Evolutionary conservation across 2,797 vertebrate genomes (phyloP).

Genomic region (Florisuga fusca): DNA sequence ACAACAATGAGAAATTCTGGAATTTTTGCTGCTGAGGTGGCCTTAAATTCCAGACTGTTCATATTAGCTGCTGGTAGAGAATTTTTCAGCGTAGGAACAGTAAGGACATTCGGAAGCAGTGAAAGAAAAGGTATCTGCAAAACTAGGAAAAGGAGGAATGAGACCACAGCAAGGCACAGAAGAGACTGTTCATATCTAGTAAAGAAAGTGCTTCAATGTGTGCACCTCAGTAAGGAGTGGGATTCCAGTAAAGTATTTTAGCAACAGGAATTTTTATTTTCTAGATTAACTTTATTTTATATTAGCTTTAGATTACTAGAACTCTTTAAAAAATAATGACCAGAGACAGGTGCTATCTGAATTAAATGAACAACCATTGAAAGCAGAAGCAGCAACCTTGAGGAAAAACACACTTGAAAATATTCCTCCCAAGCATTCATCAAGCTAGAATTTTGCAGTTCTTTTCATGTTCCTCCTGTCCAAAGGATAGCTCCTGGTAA

Average conservation of each 20-base stretch:
- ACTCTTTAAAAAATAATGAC: conserved; percentile 38
- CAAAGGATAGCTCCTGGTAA: conserved; percentile 58
- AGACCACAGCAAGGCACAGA: not conserved
- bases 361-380: conserved; percentile 28
- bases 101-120: not conserved
- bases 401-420: conserved; percentile 60
- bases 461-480: conserved; percentile 57
- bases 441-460: conserved; percentile 32
- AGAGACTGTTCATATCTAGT: not conserved
- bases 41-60: not conserved
- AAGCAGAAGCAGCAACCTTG: conserved; percentile 44
- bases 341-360: conserved; percentile 40
- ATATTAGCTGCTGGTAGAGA: not conserved
- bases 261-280: not conserved
- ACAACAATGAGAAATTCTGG: not conserved
- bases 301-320: conserved; percentile 27
- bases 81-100: not conserved
- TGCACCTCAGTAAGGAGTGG: not conserved
- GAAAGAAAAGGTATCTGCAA: not conserved
- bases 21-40: not conserved
- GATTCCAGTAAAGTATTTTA: not conserved
- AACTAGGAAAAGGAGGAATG: not conserved
- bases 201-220: not conserved
- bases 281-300: conserved; percentile 29
- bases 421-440: conserved; percentile 22